These are phyloP conservation scores for Cerceris rybyensis DNA, from an alignment of 2,888 invertebrate species.

Conservation along the genomic window DNA sequence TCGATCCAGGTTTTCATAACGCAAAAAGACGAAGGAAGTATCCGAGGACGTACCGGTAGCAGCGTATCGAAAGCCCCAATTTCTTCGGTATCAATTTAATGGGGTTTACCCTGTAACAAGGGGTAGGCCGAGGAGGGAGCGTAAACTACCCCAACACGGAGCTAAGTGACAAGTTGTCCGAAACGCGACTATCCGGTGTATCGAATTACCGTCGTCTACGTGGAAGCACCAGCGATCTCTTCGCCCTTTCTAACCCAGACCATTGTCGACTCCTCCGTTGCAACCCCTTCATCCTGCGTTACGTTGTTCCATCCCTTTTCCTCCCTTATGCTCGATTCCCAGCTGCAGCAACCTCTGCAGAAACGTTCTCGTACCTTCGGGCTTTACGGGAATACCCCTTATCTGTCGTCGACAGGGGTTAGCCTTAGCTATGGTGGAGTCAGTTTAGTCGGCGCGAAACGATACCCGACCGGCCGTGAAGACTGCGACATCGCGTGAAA, in stretches of 20 bases:
- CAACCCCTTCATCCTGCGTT: slow-evolving; percentile 4
- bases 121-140: slow-evolving; percentile 7
- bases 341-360: background rate
- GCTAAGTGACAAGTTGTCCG: slow-evolving; percentile 64
- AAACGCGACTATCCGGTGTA: slow-evolving; percentile 50
- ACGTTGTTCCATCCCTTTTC: slow-evolving; percentile 11
- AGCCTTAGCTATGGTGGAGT: slow-evolving; percentile 10
- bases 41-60: background rate
- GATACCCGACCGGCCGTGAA: slow-evolving; percentile 40
- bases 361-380: slow-evolving; percentile 10
- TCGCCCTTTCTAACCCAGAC: background rate
- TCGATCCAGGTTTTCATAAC: background rate
- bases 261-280: background rate
- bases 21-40: background rate
- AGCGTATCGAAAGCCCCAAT: slow-evolving; percentile 21
- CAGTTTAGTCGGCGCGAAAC: slow-evolving; percentile 34
- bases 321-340: background rate
- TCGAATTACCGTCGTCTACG: slow-evolving; percentile 59
- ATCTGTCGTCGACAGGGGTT: slow-evolving; percentile 45
- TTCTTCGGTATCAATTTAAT: slow-evolving; percentile 53
- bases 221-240: slow-evolving; percentile 13
- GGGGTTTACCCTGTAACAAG: slow-evolving; percentile 43
- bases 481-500: slow-evolving; percentile 30
- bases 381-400: slow-evolving; percentile 38
- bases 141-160: slow-evolving; percentile 36